A percentile compares a stretch with the other conserved stretches of the same genome.
Evolutionary conservation across 2,888 invertebrate species (phyloP).

Genomic region (Nephrocerus scutellatus): DNA sequence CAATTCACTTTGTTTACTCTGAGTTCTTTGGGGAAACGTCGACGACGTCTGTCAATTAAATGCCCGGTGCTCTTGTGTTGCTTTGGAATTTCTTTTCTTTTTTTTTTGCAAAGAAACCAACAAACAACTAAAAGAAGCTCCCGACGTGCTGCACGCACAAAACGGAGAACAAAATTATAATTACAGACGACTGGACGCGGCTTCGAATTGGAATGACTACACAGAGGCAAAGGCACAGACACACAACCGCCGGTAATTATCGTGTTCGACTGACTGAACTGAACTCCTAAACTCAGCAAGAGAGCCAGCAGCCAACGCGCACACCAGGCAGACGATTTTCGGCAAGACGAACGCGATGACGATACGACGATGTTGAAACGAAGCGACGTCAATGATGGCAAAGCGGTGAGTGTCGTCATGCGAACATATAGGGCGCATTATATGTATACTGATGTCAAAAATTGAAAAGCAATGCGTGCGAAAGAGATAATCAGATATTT

Average conservation of each 20-base stretch:
- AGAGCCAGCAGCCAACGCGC: constrained; percentile 37
- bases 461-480: constrained; percentile 21
- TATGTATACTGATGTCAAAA: constrained; percentile 20
- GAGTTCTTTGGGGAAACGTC: too few relatives aligned
- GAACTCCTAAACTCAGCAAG: constrained; percentile 44
- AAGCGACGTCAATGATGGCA: constrained; percentile 15
- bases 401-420: constrained; percentile 26
- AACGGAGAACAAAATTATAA: too few relatives aligned
- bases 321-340: background rate
- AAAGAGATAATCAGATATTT: too few relatives aligned
- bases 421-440: constrained; percentile 20
- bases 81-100: background rate
- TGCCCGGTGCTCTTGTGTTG: too few relatives aligned
- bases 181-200: too few relatives aligned
- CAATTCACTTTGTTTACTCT: too few relatives aligned
- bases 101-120: constrained; percentile 1
- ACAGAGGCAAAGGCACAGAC: background rate
- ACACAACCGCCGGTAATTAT: constrained; percentile 48
- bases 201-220: too few relatives aligned
- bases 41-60: constrained; percentile 3
- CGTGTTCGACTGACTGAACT: constrained; percentile 45
- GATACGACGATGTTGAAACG: constrained; percentile 19
- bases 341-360: constrained; percentile 29
- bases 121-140: constrained; percentile 1
- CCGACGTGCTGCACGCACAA: too few relatives aligned